A percentile compares a stretch with the other conserved stretches of the same genome.
These are phyloP conservation scores for Volucella bombylans DNA, from an alignment of 2,888 invertebrate species.

Conservation along the genomic window DNA sequence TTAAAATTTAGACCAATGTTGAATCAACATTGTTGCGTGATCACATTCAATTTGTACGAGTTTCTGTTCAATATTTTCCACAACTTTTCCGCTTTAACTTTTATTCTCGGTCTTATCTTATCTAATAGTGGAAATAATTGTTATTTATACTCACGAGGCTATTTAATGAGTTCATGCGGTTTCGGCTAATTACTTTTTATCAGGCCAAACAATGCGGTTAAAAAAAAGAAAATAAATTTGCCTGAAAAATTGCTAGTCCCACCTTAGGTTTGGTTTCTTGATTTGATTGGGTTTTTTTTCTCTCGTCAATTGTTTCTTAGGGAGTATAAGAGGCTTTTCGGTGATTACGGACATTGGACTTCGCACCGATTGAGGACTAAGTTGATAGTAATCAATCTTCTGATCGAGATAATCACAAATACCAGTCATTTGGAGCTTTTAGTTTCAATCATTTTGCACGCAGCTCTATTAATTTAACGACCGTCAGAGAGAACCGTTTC, in stretches of 20 bases:
- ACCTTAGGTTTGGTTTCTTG: conserved; percentile 5
- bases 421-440: conserved; percentile 17
- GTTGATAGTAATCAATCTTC: conserved; percentile 26
- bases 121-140: conserved; percentile 15
- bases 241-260: neutral
- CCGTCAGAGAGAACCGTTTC: conserved; percentile 7
- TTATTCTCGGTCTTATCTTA: conserved; percentile 38
- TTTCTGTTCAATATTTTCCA: neutral
- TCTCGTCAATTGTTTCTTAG: neutral
- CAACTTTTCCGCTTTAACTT: neutral
- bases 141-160: conserved; percentile 3
- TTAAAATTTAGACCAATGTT: neutral
- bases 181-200: conserved; percentile 35
- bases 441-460: conserved; percentile 35
- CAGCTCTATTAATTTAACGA: conserved; percentile 39
- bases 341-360: conserved; percentile 25
- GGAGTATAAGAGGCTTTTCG: neutral
- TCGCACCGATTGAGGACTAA: conserved; percentile 6
- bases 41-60: neutral
- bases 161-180: conserved; percentile 1
- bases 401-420: conserved; percentile 16
- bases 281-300: neutral
- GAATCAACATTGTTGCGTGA: conserved; percentile 39
- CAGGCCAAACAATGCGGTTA: conserved; percentile 27
- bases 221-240: neutral